phyloP scores from a whole-genome alignment of 1,140 invertebrate genomes.

The Ceratina australensis region DNA sequence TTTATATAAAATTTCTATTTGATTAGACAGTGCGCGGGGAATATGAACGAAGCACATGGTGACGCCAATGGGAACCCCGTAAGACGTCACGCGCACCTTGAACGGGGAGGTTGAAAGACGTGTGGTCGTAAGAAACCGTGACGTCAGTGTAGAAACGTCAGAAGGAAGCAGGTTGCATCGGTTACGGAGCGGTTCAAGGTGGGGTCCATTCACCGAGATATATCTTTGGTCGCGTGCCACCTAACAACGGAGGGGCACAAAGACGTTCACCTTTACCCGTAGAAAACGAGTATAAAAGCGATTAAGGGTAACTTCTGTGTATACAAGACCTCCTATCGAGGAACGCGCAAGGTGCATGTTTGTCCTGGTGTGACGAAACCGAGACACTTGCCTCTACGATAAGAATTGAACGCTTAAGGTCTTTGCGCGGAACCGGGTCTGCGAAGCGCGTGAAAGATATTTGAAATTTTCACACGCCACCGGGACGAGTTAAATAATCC shows the following conservation, averaged over 20 bases:
- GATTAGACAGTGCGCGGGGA: background rate
- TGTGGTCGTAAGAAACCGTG: constrained; percentile 48
- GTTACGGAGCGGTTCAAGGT: constrained; percentile 17
- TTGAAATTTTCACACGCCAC: background rate
- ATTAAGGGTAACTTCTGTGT: constrained; percentile 5
- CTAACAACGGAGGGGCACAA: constrained; percentile 45
- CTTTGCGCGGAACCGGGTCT: background rate
- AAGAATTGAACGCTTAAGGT: background rate
- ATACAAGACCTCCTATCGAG: constrained; percentile 3
- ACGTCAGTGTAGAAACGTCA: constrained; percentile 62
- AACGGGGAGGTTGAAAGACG: constrained; percentile 44
- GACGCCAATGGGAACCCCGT: constrained; percentile 23
- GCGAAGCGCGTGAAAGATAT: background rate
- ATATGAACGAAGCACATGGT: background rate
- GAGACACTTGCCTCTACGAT: background rate
- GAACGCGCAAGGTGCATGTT: constrained; percentile 49
- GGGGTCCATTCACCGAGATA: constrained; percentile 53
- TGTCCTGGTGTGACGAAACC: constrained; percentile 4
- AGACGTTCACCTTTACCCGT: constrained; percentile 40
- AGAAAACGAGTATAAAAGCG: constrained; percentile 27
- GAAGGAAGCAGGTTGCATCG: constrained; percentile 55
- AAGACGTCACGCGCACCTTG: constrained; percentile 53
- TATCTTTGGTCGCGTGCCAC: constrained; percentile 42
- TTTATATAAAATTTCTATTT: too few relatives aligned
- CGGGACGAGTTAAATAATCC: background rate